Conservation (phyloP, 2,888 invertebrate species). For the Drosophila engyochracea region DNA sequence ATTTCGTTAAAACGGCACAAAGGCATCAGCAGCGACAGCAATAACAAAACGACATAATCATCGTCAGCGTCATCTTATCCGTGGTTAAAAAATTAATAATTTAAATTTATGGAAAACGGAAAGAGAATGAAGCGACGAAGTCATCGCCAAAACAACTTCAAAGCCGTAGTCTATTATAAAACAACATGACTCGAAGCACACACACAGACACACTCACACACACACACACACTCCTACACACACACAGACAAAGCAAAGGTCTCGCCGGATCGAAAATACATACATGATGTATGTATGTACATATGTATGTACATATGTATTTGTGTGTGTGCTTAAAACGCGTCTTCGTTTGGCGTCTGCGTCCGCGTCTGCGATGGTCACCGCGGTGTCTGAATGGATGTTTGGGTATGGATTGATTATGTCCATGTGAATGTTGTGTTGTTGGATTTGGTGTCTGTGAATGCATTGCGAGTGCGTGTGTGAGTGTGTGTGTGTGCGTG, state of each 20-base stretch:
- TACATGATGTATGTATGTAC: not conserved
- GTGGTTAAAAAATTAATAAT: slow-evolving; percentile 83
- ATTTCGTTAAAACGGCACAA: slow-evolving; percentile 79
- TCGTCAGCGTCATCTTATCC: slow-evolving; percentile 81
- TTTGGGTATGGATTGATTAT: slow-evolving; percentile 42
- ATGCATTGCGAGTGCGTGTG: slow-evolving; percentile 43
- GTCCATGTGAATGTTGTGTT: slow-evolving; percentile 30
- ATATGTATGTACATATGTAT: not conserved
- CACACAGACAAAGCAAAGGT: slow-evolving; percentile 5
- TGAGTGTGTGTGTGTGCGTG: slow-evolving; percentile 1
- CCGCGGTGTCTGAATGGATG: slow-evolving; percentile 42
- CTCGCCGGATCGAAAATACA: not conserved
- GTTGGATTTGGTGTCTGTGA: slow-evolving; percentile 31
- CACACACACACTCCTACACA: slow-evolving; percentile 22
- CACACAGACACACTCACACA: slow-evolving; percentile 42
- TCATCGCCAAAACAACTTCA: slow-evolving; percentile 79
- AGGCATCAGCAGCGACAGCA: slow-evolving; percentile 64
- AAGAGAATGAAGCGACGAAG: slow-evolving; percentile 83
- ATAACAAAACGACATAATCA: slow-evolving; percentile 82
- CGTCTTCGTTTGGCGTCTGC: slow-evolving; percentile 42
- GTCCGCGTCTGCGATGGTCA: slow-evolving; percentile 45
- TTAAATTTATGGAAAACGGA: slow-evolving; percentile 85
- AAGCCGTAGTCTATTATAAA: slow-evolving; percentile 78
- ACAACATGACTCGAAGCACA: slow-evolving; percentile 64
- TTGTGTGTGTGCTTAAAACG: slow-evolving; percentile 36